Evolutionary conservation across 1,140 invertebrate species (phyloP).

Genomic region (Apis cerana): DNA sequence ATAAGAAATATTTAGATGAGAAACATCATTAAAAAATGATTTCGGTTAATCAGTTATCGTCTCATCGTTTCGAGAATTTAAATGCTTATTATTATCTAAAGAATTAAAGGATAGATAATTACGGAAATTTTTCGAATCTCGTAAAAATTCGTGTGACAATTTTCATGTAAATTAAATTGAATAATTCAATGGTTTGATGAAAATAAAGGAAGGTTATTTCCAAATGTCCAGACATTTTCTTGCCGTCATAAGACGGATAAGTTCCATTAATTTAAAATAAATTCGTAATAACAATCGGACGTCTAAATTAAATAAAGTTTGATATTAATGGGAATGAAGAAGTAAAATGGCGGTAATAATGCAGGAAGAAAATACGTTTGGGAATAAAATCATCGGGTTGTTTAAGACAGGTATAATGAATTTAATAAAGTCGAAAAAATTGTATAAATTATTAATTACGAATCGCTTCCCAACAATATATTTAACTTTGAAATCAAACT

Average conservation of each 20-base stretch:
- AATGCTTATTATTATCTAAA: too few species aligned
- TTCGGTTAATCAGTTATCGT: too few species aligned
- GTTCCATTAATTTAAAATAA: not conserved
- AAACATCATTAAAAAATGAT: too few species aligned
- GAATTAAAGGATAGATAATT: too few species aligned
- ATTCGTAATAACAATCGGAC: not conserved
- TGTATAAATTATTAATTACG: not conserved
- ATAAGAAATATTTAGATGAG: too few species aligned
- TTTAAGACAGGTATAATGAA: slow-evolving; percentile 5
- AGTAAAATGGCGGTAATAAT: not conserved
- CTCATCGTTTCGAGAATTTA: too few species aligned
- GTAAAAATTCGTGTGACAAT: not conserved
- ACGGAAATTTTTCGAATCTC: too few species aligned
- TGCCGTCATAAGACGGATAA: not conserved
- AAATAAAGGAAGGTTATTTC: not conserved
- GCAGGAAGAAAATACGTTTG: too few species aligned
- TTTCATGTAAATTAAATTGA: slow-evolving; percentile 2
- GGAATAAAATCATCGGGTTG: not conserved
- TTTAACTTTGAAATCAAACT: not conserved
- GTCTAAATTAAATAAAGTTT: not conserved
- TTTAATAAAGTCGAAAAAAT: not conserved
- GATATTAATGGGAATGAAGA: not conserved
- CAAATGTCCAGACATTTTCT: not conserved
- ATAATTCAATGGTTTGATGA: not conserved
- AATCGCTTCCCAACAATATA: not conserved